Evolutionary conservation across 2,797 vertebrate species (phyloP).

Genomic region (Novumbra hubbsi): DNA sequence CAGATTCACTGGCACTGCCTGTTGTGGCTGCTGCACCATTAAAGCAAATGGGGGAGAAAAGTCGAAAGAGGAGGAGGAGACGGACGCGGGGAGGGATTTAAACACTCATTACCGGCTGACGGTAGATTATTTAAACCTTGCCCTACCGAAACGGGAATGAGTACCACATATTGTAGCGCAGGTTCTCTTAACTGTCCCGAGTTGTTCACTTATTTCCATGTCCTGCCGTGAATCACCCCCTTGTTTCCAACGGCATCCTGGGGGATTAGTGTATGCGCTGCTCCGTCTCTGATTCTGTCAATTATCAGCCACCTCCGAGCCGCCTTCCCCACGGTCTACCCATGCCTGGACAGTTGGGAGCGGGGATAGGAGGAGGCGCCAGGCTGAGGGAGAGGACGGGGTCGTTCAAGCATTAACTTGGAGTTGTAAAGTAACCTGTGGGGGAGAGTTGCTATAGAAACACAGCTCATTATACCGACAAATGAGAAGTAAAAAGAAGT

Average conservation of each 20-base stretch:
- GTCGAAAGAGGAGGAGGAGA: conserved; percentile 20
- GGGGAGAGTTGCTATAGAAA: conserved; percentile 77
- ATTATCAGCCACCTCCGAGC: conserved; percentile 43
- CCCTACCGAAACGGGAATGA: not conserved
- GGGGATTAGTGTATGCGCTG: conserved; percentile 1
- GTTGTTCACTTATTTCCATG: not conserved
- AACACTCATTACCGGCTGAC: conserved; percentile 2
- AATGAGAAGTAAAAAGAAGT: conserved; percentile 50
- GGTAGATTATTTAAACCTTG: not conserved
- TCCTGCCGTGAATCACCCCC: not conserved
- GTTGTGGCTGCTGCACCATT: conserved; percentile 50
- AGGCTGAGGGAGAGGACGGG: conserved; percentile 47
- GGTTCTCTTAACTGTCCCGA: conserved; percentile 21
- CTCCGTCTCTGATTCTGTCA: conserved; percentile 32
- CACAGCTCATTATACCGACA: conserved; percentile 64
- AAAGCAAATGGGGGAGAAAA: conserved; percentile 56
- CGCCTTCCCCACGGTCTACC: conserved; percentile 31
- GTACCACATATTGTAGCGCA: conserved; percentile 14
- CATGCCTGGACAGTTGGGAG: conserved; percentile 52
- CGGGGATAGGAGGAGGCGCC: conserved; percentile 18
- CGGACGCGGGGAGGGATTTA: conserved; percentile 7
- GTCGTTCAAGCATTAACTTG: conserved; percentile 72
- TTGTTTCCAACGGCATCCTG: not conserved
- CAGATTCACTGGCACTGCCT: conserved; percentile 39
- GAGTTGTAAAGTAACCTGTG: conserved; percentile 72